Conservation (phyloP, 1,140 invertebrate species). For the Dendrolimus punctatus region DNA sequence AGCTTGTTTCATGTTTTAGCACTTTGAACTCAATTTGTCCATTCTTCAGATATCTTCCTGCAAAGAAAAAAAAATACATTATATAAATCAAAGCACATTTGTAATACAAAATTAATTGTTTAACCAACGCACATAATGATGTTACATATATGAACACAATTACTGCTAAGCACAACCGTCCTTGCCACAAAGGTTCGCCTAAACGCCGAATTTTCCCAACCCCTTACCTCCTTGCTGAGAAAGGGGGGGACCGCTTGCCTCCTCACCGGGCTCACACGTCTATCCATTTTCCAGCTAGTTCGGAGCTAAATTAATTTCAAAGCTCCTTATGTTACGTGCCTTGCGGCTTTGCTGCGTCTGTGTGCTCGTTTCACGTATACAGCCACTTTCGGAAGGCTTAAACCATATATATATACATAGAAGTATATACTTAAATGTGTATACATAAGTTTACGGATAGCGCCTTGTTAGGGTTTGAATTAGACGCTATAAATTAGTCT, state of each 20-base stretch:
- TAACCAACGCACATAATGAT: too few relatives aligned
- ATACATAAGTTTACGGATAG: constrained; percentile 48
- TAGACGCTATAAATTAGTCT: constrained; percentile 60
- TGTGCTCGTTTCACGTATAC: constrained; percentile 38
- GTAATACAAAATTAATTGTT: too few relatives aligned
- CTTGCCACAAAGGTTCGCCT: constrained; percentile 61
- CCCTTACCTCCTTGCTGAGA: constrained; percentile 17
- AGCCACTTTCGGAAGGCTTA: constrained; percentile 61
- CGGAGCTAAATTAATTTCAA: constrained; percentile 72
- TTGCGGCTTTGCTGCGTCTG: constrained; percentile 59
- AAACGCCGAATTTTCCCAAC: constrained; percentile 64
- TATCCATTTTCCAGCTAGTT: constrained; percentile 72
- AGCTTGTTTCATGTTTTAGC: too few relatives aligned
- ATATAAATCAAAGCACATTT: too few relatives aligned
- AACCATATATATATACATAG: constrained; percentile 37
- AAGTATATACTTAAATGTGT: constrained; percentile 16
- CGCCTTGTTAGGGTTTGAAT: constrained; percentile 60
- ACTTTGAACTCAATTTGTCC: too few relatives aligned
- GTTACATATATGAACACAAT: constrained; percentile 30
- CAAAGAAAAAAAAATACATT: too few relatives aligned
- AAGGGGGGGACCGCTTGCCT: constrained; percentile 26
- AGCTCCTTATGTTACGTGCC: constrained; percentile 72
- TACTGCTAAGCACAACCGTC: constrained; percentile 49
- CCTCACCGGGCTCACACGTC: constrained; percentile 60
- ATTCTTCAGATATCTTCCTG: too few relatives aligned